Conservation (phyloP, 2,888 invertebrate species). For the Yponomeuta malinellus region DNA sequence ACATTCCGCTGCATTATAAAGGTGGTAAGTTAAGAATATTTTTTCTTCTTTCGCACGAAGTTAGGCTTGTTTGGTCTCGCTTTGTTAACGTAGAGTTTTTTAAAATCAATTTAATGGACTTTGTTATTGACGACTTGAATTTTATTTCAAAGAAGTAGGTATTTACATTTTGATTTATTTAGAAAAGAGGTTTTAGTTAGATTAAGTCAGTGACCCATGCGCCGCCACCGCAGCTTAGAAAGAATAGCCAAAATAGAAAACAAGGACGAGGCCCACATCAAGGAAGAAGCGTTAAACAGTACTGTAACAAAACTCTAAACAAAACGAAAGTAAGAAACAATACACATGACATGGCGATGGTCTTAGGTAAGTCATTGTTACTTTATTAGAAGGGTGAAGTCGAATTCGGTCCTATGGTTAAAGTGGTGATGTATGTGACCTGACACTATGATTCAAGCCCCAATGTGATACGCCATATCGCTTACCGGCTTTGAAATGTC, state of each 20-base stretch:
- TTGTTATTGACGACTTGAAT: neutral
- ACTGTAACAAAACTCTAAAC: conserved; percentile 21
- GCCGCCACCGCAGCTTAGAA: neutral
- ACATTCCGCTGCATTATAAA: neutral
- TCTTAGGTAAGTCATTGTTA: conserved; percentile 41
- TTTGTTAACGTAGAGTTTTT: neutral
- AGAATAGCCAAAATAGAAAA: neutral
- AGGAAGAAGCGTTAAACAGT: neutral
- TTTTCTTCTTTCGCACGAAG: neutral
- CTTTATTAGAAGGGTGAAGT: conserved; percentile 22
- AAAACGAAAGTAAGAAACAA: conserved; percentile 21
- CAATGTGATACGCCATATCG: conserved; percentile 62
- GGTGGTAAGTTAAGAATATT: neutral
- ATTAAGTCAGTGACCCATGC: neutral
- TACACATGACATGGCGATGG: conserved; percentile 62
- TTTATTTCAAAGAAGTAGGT: neutral
- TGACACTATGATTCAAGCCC: conserved; percentile 39
- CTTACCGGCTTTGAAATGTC: conserved; percentile 50
- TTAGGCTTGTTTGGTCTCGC: neutral
- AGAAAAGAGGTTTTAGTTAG: neutral
- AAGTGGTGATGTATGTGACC: conserved; percentile 2
- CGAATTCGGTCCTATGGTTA: conserved; percentile 6
- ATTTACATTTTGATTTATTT: neutral
- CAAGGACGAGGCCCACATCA: neutral
- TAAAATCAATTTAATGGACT: neutral